These are phyloP conservation scores for Moxostoma hubbsi DNA, from an alignment of 2,797 vertebrate species.

Conservation along the genomic window DNA sequence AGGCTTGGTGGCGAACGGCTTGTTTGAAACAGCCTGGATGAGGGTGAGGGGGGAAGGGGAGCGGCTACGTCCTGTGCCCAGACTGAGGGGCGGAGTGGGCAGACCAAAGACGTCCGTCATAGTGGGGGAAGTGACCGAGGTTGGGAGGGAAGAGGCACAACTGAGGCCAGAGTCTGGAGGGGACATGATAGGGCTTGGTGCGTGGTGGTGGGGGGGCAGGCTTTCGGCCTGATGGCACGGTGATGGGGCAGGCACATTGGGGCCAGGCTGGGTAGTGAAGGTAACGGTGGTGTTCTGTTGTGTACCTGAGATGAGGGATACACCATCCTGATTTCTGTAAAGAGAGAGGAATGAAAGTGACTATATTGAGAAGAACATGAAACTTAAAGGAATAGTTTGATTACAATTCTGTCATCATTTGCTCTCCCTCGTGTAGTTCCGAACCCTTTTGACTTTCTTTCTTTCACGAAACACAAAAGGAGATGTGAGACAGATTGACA, in stretches of 20 bases:
- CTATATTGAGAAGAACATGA: slow-evolving; percentile 4
- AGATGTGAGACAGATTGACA: too few species aligned
- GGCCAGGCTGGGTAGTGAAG: slow-evolving; percentile 77
- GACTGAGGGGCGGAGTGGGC: slow-evolving; percentile 83
- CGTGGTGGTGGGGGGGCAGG: slow-evolving; percentile 71
- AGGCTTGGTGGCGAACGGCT: slow-evolving; percentile 89
- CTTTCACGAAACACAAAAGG: too few species aligned
- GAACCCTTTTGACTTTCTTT: too few species aligned
- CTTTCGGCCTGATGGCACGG: slow-evolving; percentile 76
- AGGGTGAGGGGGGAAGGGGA: slow-evolving; percentile 88
- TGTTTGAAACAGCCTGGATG: slow-evolving; percentile 85
- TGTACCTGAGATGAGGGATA: slow-evolving; percentile 87
- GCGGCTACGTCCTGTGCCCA: slow-evolving; percentile 85
- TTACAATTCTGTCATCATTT: too few species aligned
- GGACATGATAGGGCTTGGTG: slow-evolving; percentile 85
- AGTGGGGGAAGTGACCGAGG: slow-evolving; percentile 75
- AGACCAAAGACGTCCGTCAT: slow-evolving; percentile 86
- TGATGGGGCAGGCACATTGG: slow-evolving; percentile 79
- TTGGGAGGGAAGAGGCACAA: slow-evolving; percentile 77
- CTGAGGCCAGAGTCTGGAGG: slow-evolving; percentile 83
- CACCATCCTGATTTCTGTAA: slow-evolving; percentile 82
- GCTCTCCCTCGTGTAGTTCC: too few species aligned
- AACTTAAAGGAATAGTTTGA: too few species aligned
- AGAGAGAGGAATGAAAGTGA: slow-evolving; percentile 18
- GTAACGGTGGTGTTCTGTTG: slow-evolving; percentile 85